Evolutionary conservation across 2,888 invertebrate genomes (phyloP), one percentile per base, ranked within the genome.

Genomic region (Drosophila limbata): DNA sequence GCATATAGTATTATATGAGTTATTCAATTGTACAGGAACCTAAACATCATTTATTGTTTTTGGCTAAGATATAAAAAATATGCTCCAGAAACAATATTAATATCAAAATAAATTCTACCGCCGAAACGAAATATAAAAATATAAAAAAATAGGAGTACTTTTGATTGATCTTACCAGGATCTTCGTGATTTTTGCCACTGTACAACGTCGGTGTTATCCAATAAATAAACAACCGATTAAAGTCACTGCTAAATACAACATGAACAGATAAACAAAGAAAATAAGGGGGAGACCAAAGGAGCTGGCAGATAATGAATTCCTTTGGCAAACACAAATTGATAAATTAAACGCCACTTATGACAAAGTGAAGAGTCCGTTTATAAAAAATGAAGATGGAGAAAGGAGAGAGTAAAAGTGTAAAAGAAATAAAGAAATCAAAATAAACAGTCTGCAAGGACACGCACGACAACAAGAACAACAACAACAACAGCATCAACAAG

Each of bases 261-360:
- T 19, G 15, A 13, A 35, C 13, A 8, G 11, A 31, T 48, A 25
- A 1, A 25, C 25, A 25, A 37, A 25, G n/a, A 25, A 44, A 33
- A 42, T 59, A 44, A 40, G 10, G 48, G 21, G 17, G 28, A 59
- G 55, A 52, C n/a, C 25, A 65, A 59, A 61, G 21, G 17, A 67
- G 63, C 52, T 61, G 73, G 67, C 68, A 83, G 83, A 84, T 79
- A 84, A 89, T 82, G 74, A 89, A 85, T 86, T 86, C 81, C 73
- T 77, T 80, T 78, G 81, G 74, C 83, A 88, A 85, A 80, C 84
- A 65, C 86, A 85, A 86, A 86, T 86, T 89, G 90, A 83, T 86
- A 86, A 89, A 86, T 89, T 86, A 86, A 86, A 89, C 87, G 88
- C 73, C 86, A 86, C 90, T 86, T 86, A 89, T 69, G 77, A 68